These are phyloP conservation scores for Chelon auratus DNA, from an alignment of 2,797 vertebrate genomes.

Conservation along the genomic window DNA sequence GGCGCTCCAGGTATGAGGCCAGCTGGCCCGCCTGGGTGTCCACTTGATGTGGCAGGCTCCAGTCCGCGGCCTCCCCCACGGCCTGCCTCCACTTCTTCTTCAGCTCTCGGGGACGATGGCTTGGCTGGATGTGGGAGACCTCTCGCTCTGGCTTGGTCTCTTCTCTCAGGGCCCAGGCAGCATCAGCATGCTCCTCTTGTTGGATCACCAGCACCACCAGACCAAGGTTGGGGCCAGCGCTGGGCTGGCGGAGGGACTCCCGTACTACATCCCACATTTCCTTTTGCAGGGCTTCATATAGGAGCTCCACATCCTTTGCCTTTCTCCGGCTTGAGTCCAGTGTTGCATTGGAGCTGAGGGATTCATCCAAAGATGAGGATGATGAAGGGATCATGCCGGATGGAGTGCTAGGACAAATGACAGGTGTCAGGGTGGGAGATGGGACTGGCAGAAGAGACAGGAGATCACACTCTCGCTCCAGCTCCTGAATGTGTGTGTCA, in stretches of 20 bases:
- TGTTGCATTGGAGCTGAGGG: constrained; percentile 76
- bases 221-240: constrained; percentile 84
- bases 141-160: constrained; percentile 67
- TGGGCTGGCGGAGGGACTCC: constrained; percentile 88
- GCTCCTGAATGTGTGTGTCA: constrained; percentile 91
- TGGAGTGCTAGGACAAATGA: constrained; percentile 43
- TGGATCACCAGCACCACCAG: constrained; percentile 90
- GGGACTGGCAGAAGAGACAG: constrained; percentile 70
- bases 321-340: constrained; percentile 85
- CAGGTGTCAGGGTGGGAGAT: constrained; percentile 52
- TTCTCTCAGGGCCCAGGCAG: constrained; percentile 77
- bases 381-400: constrained; percentile 38
- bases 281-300: constrained; percentile 92
- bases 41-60: constrained; percentile 86
- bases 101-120: constrained; percentile 82
- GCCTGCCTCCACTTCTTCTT: constrained; percentile 89
- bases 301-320: constrained; percentile 90
- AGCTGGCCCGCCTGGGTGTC: constrained; percentile 87
- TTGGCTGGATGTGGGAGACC: constrained; percentile 47
- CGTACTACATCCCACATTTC: constrained; percentile 93
- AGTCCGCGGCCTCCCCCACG: constrained; percentile 85
- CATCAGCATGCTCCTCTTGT: constrained; percentile 90
- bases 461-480: constrained; percentile 90
- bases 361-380: constrained; percentile 66
- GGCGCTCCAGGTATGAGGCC: constrained; percentile 85